A percentile compares a stretch with the other conserved stretches of the same genome.
These are phyloP conservation scores for Amiota communis DNA, from an alignment of 2,888 invertebrate species.

Conservation along the genomic window DNA sequence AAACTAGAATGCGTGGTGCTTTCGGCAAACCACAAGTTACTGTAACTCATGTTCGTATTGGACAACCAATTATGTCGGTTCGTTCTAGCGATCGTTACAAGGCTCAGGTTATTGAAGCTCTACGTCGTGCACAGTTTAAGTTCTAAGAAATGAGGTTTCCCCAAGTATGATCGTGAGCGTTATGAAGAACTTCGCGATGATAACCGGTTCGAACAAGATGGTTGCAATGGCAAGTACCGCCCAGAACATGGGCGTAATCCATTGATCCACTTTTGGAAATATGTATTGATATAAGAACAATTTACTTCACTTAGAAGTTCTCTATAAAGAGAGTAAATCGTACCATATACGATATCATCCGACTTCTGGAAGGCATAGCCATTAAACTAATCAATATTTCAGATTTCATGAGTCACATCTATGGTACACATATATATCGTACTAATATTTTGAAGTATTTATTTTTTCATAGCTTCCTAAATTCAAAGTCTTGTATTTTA, in stretches of 20 bases:
- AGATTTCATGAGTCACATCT: no score
- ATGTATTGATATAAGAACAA: no score
- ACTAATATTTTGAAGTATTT: no score
- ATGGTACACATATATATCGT: no score
- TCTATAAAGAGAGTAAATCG: no score
- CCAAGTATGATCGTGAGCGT: slow-evolving; percentile 93
- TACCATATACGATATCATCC: no score
- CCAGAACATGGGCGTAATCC: slow-evolving; percentile 85
- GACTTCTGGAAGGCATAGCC: no score
- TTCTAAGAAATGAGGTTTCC: slow-evolving; percentile 99
- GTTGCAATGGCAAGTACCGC: slow-evolving; percentile 95
- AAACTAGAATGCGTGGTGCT: slow-evolving; percentile 99
- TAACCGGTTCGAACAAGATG: slow-evolving; percentile 90
- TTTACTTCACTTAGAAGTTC: no score
- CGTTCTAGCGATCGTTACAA: slow-evolving; percentile 96
- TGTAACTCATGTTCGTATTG: slow-evolving; percentile 99
- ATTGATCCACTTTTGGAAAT: no score
- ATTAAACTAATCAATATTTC: no score
- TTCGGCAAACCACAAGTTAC: slow-evolving; percentile 99
- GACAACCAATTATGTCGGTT: slow-evolving; percentile 99
- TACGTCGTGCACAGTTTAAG: slow-evolving; percentile 99
- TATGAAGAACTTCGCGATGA: slow-evolving; percentile 89
- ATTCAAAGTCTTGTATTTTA: no score
- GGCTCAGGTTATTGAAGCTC: slow-evolving; percentile 96
- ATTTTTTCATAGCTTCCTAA: no score